Evolutionary conservation across 2,888 invertebrate genomes (phyloP), one percentile per base, ranked within the genome.

Genomic region (Papilio protenor): DNA sequence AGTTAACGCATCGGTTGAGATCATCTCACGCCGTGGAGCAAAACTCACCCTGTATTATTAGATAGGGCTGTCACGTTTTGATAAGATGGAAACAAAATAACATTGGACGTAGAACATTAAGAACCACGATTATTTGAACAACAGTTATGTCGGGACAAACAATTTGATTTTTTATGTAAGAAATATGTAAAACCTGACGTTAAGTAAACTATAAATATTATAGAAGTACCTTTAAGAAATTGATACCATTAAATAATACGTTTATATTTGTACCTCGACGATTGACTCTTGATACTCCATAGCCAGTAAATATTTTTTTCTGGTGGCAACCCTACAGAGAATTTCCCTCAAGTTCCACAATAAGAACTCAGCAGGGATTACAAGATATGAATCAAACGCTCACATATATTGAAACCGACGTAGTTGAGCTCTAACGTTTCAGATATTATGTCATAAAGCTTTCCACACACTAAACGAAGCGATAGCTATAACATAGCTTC

Each of bases 361-460:
- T 89, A 90, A 89, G 88, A 90, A 88, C 88, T 90, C 85, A 81
- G 82, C 79, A 77, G 87, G 89, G 90, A 92, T 92, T 91, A 90
- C 87, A 89, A 89, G 91, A 89, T 91, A 90, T 90, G 90, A 91
- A 93, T 92, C 91, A 90, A 92, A 91, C 86, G 87, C 83, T 84
- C 84, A 80, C 84, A 84, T 88, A 89, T 92, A 92, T 92, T 89
- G 89, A 89, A 88, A 86, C 81, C 83, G 81, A 81, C 83, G 61
- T 64, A 33, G 61, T 16, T 61, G 61, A 64, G 61, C 33, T 33
- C 61, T 33, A 64, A 64, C 61, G 8, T 33, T 64, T 21, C 61
- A 64, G 61, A 64, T 64, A 64, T 64, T 64, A 64, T 64, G 59
- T 59, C 59, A 64, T 64, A 64, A 64, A 64, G 61, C 6, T 64